phyloP scores from a whole-genome alignment of 2,797 vertebrate species.

The Knipowitschia caucasica region DNA sequence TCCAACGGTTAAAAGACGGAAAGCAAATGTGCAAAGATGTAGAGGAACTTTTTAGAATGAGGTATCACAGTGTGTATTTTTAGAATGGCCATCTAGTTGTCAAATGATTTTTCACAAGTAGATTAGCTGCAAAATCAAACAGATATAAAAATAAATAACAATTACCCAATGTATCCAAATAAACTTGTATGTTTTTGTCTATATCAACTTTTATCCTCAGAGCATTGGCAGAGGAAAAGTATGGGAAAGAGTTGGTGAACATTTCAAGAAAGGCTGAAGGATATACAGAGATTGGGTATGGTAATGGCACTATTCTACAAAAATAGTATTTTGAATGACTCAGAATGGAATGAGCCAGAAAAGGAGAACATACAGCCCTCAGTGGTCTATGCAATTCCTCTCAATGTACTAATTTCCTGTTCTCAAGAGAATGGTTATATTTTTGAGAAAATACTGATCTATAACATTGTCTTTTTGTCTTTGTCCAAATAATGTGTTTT shows the following conservation, averaged over 20 bases:
- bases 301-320: not conserved
- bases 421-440: not conserved
- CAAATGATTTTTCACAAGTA: not conserved
- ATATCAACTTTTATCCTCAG: no score
- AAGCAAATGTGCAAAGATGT: slow-evolving; percentile 91
- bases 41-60: slow-evolving; percentile 91
- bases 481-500: slow-evolving; percentile 12
- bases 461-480: not conserved
- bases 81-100: not conserved
- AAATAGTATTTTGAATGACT: slow-evolving; percentile 4
- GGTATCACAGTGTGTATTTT: slow-evolving; percentile 51
- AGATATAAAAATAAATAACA: no score
- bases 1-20: slow-evolving; percentile 86
- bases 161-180: no score
- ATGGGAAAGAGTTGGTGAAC: slow-evolving; percentile 89
- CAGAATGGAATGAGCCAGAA: slow-evolving; percentile 6
- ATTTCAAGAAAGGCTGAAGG: slow-evolving; percentile 89
- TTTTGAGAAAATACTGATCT: not conserved
- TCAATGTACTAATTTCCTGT: slow-evolving; percentile 21
- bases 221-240: slow-evolving; percentile 89
- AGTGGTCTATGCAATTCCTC: not conserved
- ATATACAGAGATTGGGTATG: slow-evolving; percentile 87
- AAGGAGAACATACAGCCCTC: not conserved
- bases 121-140: not conserved
- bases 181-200: no score